These are phyloP conservation scores for Rhodeus uyekii DNA, from an alignment of 2,797 vertebrate genomes.

Conservation along the genomic window DNA sequence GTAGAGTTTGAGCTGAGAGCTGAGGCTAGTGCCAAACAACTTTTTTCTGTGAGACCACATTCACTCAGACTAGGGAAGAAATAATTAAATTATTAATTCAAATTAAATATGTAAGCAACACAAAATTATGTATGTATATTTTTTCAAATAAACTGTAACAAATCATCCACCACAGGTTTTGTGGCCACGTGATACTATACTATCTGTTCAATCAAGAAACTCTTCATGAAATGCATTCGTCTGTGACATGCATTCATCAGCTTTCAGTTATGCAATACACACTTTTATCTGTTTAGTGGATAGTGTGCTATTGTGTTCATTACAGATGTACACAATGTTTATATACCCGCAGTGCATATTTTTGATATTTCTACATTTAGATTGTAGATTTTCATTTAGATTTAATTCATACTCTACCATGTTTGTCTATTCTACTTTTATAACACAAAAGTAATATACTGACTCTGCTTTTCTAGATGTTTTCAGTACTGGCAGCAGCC, in stretches of 20 bases:
- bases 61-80: not conserved
- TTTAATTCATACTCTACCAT: not conserved
- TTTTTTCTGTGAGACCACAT: not conserved
- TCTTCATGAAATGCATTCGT: not conserved
- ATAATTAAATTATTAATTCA: not conserved
- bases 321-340: not conserved
- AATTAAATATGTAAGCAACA: not conserved
- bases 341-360: not conserved
- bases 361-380: not conserved
- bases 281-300: not conserved
- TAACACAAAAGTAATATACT: not conserved
- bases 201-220: not conserved
- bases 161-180: not conserved
- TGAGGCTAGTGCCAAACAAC: not conserved
- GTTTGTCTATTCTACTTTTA: not conserved
- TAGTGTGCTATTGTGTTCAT: not conserved
- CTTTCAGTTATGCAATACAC: not conserved
- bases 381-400: no score
- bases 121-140: not conserved
- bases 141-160: not conserved
- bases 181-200: not conserved
- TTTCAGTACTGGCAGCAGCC: not conserved
- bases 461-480: not conserved
- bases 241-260: not conserved
- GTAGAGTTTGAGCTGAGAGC: not conserved